Base-by-base conservation (phyloP, 2,797 vertebrate species). In the Epinephelus coioides region DNA sequence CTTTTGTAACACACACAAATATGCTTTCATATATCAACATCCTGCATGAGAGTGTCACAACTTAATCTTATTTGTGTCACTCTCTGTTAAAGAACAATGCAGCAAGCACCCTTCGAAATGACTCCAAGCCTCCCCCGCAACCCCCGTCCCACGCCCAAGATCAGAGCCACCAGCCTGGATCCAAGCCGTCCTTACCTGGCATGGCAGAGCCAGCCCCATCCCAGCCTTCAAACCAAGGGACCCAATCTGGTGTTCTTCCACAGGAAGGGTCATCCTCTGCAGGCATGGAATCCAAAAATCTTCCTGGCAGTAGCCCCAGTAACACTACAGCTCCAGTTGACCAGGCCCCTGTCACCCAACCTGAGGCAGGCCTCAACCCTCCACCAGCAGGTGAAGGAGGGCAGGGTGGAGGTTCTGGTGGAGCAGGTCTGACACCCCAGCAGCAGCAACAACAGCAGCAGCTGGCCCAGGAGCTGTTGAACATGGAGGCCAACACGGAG, bases 401-500 rank as follows among this genome's bases (percentile, higher is more conserved):
- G 50, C 91, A 88, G 66, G 91, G 86, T 62, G 91, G 88, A 64
- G 88, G 90, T 15, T 82, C 91, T 66, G 73, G 82, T 70, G 95
- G 96, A 74, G 87, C 95, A 7, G 94, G 93, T 57, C 88, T 95
- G 47, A 95, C 94, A 4, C 94, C 94, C 7, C 94, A 94, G 79
- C 97, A 98, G 91, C 96, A 97, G 88, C 92, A 94, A 83, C 93
- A 94, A 59, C 95, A 96, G 94, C 96, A 97, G 84, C 95, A 96
- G 95, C 95, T 97, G 84, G 96, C 98, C 74, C 95, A 97, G 79
- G 97, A 97, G 74, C 96, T 99, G 67, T 94, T 97, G 17, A 94
- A 95, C 49, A 96, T 99, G 95, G 97, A 97, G 2, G 98, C 98
- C 86, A 99, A 99, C 93, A 97, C 97, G 0, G 98, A 99, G 9